These are phyloP conservation scores for Camponotus fellah DNA, from an alignment of 2,888 invertebrate genomes.

Conservation along the genomic window DNA sequence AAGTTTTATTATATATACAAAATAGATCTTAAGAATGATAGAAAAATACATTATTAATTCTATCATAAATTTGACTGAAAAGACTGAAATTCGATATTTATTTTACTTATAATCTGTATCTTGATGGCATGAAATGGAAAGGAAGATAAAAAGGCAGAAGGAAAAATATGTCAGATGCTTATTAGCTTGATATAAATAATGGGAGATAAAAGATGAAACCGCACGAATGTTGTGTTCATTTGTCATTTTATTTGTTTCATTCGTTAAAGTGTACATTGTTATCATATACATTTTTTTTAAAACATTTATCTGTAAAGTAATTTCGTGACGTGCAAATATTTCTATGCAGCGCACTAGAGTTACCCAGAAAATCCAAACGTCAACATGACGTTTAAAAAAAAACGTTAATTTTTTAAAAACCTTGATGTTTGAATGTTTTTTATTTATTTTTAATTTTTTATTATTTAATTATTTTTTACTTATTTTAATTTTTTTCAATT, in stretches of 20 bases:
- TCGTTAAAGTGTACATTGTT: slow-evolving; percentile 14
- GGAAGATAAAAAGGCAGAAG: not conserved
- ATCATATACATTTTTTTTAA: not conserved
- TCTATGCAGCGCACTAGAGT: not conserved
- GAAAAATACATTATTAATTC: not conserved
- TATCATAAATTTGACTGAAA: not conserved
- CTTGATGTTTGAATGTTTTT: not conserved
- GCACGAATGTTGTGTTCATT: not conserved
- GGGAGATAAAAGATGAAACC: slow-evolving; percentile 4
- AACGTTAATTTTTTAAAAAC: not conserved
- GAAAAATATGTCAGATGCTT: slow-evolving; percentile 18
- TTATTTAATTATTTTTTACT: too few species aligned
- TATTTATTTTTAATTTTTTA: not conserved
- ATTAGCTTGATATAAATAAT: slow-evolving; percentile 10
- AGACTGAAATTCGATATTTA: not conserved
- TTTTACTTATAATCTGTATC: not conserved
- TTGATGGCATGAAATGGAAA: not conserved
- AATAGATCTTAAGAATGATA: too few species aligned
- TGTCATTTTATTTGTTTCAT: slow-evolving; percentile 10
- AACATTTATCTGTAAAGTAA: not conserved
- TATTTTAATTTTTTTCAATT: too few species aligned
- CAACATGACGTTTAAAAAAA: not conserved
- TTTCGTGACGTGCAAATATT: not conserved
- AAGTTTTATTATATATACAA: not conserved
- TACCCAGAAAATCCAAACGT: not conserved